Conservation (phyloP, 2,113 vertebrate species). For the Callipepla squamata region DNA sequence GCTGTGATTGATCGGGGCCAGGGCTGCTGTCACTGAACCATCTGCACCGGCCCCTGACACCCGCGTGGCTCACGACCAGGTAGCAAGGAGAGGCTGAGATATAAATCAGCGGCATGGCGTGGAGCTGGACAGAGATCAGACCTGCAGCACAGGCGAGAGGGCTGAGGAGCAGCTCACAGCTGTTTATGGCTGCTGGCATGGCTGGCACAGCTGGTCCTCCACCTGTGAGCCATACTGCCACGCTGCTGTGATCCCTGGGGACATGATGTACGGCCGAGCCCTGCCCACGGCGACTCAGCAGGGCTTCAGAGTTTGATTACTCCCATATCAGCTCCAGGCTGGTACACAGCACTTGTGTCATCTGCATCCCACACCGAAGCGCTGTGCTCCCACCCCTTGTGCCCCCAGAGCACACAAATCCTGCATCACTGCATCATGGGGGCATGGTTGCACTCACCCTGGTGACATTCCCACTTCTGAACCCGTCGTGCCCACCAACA, state of each 20-base stretch:
- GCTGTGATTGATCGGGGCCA: not conserved
- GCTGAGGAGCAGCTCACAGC: not conserved
- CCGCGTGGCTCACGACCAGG: not conserved
- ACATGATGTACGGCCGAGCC: not conserved
- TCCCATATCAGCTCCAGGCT: not conserved
- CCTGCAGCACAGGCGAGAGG: not conserved
- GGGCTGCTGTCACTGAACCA: not conserved
- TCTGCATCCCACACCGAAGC: not conserved
- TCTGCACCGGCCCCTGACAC: not conserved
- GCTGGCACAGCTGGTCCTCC: not conserved
- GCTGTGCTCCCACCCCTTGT: not conserved
- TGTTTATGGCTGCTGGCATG: not conserved
- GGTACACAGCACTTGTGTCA: accelerated
- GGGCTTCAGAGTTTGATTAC: accelerated
- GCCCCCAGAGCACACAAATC: not conserved
- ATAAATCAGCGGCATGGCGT: accelerated
- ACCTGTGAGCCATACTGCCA: accelerated
- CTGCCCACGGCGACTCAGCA: not conserved
- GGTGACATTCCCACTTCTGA: not conserved
- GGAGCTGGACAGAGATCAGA: not conserved
- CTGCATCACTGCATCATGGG: accelerated
- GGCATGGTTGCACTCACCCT: not conserved
- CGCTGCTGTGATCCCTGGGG: accelerated
- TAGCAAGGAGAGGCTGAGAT: not conserved
- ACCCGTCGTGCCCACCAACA: not conserved